Evolutionary conservation across 2,888 invertebrate genomes (phyloP), one percentile per base, ranked within the genome.

Genomic region (Ypsolopha sequella): DNA sequence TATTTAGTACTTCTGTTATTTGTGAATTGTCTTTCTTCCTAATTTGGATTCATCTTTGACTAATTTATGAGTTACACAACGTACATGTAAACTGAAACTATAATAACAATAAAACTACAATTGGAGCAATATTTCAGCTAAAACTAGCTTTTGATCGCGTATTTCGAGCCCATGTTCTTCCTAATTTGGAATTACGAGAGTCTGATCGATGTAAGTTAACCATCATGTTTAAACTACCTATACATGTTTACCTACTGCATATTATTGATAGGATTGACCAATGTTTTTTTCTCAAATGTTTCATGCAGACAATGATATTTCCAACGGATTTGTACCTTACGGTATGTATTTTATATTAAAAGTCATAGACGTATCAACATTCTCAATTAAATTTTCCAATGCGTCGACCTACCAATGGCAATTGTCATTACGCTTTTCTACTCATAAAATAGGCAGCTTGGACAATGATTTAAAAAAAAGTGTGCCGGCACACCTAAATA

Each of bases 121-220:
- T 84, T 77, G 84, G 80, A 85, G 78, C 85, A 82, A 81, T 82
- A 81, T 80, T 84, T 82, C 73, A 86, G 87, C 87, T 87, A 76
- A 63, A 84, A 85, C 87, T 87, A 87, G 87, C 87, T 86, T 76
- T 86, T 84, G 75, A 81, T 82, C 74, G 81, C 80, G 81, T 82
- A 85, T 82, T 85, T 84, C 77, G 76, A 86, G 85, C 85, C 87
- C 87, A 87, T 87, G 76, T 84, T 87, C n/a, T n/a, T n/a, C n/a
- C n/a, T n/a, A n/a, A n/a, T n/a, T n/a, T n/a, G n/a, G n/a, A n/a
- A n/a, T n/a, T n/a, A n/a, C n/a, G n/a, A n/a, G n/a, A n/a, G n/a
- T n/a, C n/a, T n/a, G n/a, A n/a, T n/a, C n/a, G n/a, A n/a, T n/a
- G n/a, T n/a, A n/a, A n/a, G n/a, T n/a, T n/a, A n/a, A n/a, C n/a